These are phyloP conservation scores for Lethenteron camtschaticum DNA, from an alignment of 2,113 vertebrate species.

Conservation along the genomic window DNA sequence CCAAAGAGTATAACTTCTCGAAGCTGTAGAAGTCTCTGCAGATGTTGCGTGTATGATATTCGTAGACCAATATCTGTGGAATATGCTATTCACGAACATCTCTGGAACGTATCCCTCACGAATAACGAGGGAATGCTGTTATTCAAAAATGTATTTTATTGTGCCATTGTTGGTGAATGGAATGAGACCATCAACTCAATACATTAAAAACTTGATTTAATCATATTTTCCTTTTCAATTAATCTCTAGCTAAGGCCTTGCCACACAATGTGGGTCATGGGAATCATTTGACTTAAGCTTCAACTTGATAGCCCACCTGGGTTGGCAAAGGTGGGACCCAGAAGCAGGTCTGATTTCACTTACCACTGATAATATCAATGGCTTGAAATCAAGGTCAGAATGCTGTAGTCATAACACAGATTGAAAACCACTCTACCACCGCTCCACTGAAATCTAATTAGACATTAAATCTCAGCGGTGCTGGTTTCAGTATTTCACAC, in stretches of 20 bases:
- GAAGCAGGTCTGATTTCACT: conserved; percentile 4
- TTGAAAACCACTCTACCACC: not conserved
- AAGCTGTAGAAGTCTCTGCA: no score
- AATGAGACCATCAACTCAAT: conserved; percentile 3
- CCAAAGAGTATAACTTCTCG: no score
- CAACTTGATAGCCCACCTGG: not conserved
- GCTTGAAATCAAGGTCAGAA: not conserved
- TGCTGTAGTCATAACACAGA: not conserved
- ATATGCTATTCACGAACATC: no score
- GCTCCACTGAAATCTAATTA: not conserved
- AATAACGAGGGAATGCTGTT: no score
- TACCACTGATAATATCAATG: not conserved
- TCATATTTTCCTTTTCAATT: not conserved
- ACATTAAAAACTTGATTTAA: not conserved
- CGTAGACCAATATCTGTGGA: no score
- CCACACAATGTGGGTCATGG: not conserved
- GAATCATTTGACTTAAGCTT: not conserved
- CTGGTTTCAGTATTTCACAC: no score
- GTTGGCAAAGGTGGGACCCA: not conserved
- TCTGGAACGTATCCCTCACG: no score
- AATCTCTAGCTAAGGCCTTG: not conserved
- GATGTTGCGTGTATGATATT: no score
- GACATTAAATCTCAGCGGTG: no score
- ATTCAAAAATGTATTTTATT: no score
- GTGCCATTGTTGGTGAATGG: no score